phyloP scores from a whole-genome alignment of 2,888 invertebrate species.

The Aporophyla lueneburgensis region DNA sequence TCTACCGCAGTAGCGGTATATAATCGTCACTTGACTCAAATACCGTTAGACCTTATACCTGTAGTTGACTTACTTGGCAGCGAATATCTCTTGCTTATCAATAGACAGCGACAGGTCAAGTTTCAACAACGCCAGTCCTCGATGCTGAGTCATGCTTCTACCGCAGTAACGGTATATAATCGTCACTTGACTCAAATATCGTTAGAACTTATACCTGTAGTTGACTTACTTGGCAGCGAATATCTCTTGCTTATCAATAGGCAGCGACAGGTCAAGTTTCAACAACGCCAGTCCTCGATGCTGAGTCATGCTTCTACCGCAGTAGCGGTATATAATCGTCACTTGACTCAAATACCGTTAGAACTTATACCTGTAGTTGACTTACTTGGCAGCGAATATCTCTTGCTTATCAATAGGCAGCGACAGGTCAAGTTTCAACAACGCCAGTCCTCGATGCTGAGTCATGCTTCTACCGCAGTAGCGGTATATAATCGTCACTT shows the following conservation, averaged over 20 bases:
- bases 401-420: slow-evolving; percentile 95
- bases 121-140: slow-evolving; percentile 92
- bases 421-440: slow-evolving; percentile 76
- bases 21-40: slow-evolving; percentile 95
- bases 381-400: slow-evolving; percentile 94
- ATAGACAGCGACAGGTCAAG: slow-evolving; percentile 95
- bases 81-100: slow-evolving; percentile 96
- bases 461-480: slow-evolving; percentile 94
- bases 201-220: slow-evolving; percentile 90
- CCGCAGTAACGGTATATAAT: slow-evolving; percentile 94
- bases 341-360: slow-evolving; percentile 96
- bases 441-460: slow-evolving; percentile 93
- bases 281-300: slow-evolving; percentile 92
- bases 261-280: slow-evolving; percentile 94
- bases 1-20: slow-evolving; percentile 95
- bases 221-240: slow-evolving; percentile 93
- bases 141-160: slow-evolving; percentile 94
- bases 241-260: slow-evolving; percentile 96
- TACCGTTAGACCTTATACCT: slow-evolving; percentile 93
- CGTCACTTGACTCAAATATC: slow-evolving; percentile 96
- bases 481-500: slow-evolving; percentile 96
- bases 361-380: slow-evolving; percentile 86
- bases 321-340: slow-evolving; percentile 92
- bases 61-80: slow-evolving; percentile 91
- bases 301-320: slow-evolving; percentile 94